These are phyloP conservation scores for Hypena proboscidalis DNA, from an alignment of 2,888 invertebrate genomes.

Conservation along the genomic window DNA sequence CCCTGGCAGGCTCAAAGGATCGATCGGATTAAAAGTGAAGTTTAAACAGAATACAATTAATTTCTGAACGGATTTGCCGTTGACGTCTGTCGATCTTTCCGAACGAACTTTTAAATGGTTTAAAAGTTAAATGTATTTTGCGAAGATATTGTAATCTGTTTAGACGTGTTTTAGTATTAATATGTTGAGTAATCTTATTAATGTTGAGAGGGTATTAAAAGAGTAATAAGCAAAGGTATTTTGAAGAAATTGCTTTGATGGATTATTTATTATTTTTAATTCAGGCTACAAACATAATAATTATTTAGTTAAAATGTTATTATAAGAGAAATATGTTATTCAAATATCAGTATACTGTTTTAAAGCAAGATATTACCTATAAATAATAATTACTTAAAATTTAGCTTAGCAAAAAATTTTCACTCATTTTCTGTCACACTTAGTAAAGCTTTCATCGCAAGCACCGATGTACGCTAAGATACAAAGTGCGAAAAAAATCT, in stretches of 20 bases:
- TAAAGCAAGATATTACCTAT: too few species aligned
- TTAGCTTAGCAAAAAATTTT: not conserved
- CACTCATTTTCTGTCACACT: not conserved
- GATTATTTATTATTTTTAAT: too few species aligned
- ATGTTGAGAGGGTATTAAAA: too few species aligned
- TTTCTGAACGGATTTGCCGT: constrained; percentile 51
- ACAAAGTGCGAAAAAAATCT: constrained; percentile 23
- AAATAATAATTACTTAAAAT: too few species aligned
- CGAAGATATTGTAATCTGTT: constrained; percentile 23
- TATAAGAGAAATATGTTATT: too few species aligned
- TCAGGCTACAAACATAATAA: too few species aligned
- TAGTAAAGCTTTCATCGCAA: constrained; percentile 1
- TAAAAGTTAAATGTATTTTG: constrained; percentile 44
- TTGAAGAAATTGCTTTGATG: too few species aligned
- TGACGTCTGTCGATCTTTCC: constrained; percentile 41
- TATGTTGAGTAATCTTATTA: too few species aligned
- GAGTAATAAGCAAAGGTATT: too few species aligned
- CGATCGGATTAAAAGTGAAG: constrained; percentile 79
- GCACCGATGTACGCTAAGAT: constrained; percentile 2
- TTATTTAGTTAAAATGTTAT: too few species aligned
- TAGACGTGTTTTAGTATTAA: too few species aligned
- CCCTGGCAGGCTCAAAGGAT: constrained; percentile 58
- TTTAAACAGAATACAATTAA: constrained; percentile 78
- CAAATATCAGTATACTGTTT: too few species aligned
- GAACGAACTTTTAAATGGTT: constrained; percentile 42